phyloP scores from a whole-genome alignment of 2,113 vertebrate species.

The Melanerpes aurifrons region DNA sequence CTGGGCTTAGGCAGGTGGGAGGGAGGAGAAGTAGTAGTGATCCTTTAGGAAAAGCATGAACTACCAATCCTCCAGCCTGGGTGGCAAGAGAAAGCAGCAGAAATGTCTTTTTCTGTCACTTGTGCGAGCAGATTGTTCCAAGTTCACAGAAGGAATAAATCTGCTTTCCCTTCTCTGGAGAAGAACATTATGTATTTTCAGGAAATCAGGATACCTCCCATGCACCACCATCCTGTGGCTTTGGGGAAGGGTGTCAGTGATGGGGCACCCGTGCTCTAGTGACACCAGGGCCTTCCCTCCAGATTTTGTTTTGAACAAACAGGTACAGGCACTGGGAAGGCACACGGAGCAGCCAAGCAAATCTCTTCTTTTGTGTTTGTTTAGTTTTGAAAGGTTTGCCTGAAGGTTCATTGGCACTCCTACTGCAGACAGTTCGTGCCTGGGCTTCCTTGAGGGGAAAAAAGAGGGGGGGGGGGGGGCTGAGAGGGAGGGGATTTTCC shows the following conservation, averaged over 20 bases:
- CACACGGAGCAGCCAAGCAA: background rate
- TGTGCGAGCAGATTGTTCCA: background rate
- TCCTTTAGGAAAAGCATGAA: background rate
- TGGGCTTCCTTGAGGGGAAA: conserved; percentile 8
- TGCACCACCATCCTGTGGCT: background rate
- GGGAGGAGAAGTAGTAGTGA: background rate
- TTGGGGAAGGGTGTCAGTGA: background rate
- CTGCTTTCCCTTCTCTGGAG: conserved; percentile 18
- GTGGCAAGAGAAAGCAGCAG: background rate
- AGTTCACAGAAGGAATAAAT: conserved; percentile 38
- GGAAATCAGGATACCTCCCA: background rate
- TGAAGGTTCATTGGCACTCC: conserved; percentile 57
- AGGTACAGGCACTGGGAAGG: background rate
- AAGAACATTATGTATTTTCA: conserved; percentile 41
- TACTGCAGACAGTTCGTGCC: conserved; percentile 44
- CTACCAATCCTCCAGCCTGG: fast-evolving
- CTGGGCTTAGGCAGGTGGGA: background rate
- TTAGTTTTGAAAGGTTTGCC: conserved; percentile 51
- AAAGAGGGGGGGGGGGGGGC: background rate
- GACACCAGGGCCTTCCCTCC: background rate
- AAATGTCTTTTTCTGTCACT: conserved; percentile 28
- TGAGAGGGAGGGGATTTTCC: conserved; percentile 20
- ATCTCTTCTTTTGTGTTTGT: conserved; percentile 33
- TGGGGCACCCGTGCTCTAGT: background rate
- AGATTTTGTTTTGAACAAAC: background rate